Base-by-base conservation (phyloP, 2,113 vertebrate species). In the Syngnathus floridae region DNA sequence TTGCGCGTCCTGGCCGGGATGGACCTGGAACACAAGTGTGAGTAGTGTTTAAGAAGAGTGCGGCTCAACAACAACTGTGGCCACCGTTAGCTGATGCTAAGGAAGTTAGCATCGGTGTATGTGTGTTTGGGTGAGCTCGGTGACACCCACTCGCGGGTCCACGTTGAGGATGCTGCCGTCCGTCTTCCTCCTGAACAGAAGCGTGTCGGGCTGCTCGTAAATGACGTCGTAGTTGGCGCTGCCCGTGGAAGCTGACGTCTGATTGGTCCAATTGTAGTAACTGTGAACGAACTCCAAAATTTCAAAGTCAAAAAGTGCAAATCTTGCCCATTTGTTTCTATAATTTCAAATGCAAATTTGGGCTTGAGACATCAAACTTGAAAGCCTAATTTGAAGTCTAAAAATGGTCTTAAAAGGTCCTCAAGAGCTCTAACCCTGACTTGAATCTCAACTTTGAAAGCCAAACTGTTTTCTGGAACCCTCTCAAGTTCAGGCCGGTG, bases 261-360 rank as follows among this genome's bases (percentile, higher is more conserved):
- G 90, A 19, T 84, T 93, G 69, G 91, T 87, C 93, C 94, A 93
- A 84, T 95, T 95, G 88, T 93, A 95, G 90, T 92, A 95, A 74
- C 94, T 97, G 72, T 13, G 0, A 21, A 43, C n/a, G 6, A 35
- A 21, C 7, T 13, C 49, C 68, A 41, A 56, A 54, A 31, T 31
- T 31, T 31, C 26, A 31, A 31, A 31, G 26, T 31, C 26, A 31
- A 31, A 31, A 31, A 31, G 2, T 31, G 26, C 26, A 31, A 31
- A 31, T 31, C 26, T 31, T 31, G 26, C 26, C 26, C 26, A 31
- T 31, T 31, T 31, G 2, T 31, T 31, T 31, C 26, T 31, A 3
- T 3, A 31, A 31, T 31, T 31, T 31, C 26, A 31, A 31, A 31
- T 31, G 26, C 26, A 31, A 31, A 31, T 31, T 31, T 31, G 26